A percentile compares a stretch with the other conserved stretches of the same genome.
Conservation (phyloP, 2,113 vertebrate genomes). For the Hydropotes inermis region DNA sequence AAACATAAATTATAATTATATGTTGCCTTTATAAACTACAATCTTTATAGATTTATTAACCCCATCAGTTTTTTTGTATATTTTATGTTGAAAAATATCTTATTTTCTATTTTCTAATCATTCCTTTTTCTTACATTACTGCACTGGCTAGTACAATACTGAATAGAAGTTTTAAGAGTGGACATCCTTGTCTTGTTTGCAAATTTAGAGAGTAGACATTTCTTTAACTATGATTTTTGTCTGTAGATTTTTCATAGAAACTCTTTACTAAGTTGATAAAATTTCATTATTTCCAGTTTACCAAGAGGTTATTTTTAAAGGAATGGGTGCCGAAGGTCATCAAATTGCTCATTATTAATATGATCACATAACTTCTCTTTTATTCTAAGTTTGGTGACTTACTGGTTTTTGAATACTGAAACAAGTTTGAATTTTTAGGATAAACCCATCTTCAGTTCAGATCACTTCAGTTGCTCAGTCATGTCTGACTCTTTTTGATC, state of each 20-base stretch:
- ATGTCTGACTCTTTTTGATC: fast-evolving
- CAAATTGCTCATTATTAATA: background rate
- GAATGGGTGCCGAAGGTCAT: background rate
- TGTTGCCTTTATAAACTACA: background rate
- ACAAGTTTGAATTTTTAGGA: background rate
- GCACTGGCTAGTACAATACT: background rate
- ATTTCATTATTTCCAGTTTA: background rate
- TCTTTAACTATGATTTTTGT: background rate
- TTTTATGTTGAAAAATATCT: background rate
- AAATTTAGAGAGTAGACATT: background rate
- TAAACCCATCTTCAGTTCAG: background rate
- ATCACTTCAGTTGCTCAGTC: background rate
- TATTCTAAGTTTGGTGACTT: background rate
- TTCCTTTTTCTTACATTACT: background rate
- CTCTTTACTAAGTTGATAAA: background rate
- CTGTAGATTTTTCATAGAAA: background rate
- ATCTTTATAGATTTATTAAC: background rate
- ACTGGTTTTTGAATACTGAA: slow-evolving; percentile 1
- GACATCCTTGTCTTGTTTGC: background rate
- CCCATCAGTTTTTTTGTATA: background rate
- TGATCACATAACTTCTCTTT: background rate
- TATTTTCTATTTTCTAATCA: background rate
- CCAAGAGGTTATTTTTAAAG: background rate
- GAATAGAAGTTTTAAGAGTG: background rate
- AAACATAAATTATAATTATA: background rate